These are phyloP conservation scores for Oreochromis aureus DNA, from an alignment of 2,113 vertebrate genomes.

Conservation along the genomic window DNA sequence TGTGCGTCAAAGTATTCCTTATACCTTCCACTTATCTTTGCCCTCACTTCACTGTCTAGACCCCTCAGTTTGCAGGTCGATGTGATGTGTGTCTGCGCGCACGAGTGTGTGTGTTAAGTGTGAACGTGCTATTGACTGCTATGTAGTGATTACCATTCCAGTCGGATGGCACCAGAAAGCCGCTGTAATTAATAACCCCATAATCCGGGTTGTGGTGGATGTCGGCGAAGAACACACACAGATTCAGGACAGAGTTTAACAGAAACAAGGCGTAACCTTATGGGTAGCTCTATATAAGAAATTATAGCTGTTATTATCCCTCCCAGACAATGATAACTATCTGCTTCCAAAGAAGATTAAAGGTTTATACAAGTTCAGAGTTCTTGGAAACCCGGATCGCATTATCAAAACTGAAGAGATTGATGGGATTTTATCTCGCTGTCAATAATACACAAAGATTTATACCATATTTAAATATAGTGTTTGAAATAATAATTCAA, in stretches of 20 bases:
- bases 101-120: slow-evolving; percentile 7
- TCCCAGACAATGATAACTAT: slow-evolving; percentile 74
- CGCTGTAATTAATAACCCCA: slow-evolving; percentile 79
- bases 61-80: slow-evolving; percentile 42
- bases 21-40: slow-evolving; percentile 27
- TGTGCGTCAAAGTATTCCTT: slow-evolving; percentile 17
- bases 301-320: slow-evolving; percentile 69
- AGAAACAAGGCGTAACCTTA: slow-evolving; percentile 61
- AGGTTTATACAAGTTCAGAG: slow-evolving; percentile 67
- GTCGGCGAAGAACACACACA: slow-evolving; percentile 54
- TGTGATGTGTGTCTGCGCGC: not conserved
- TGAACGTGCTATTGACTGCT: slow-evolving; percentile 66
- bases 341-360: slow-evolving; percentile 75
- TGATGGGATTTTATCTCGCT: slow-evolving; percentile 62
- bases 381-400: slow-evolving; percentile 66
- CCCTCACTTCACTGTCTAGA: slow-evolving; percentile 36
- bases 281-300: slow-evolving; percentile 50
- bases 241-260: slow-evolving; percentile 61
- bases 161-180: slow-evolving; percentile 73
- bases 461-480: slow-evolving; percentile 54
- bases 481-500: slow-evolving; percentile 69
- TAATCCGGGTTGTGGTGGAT: slow-evolving; percentile 69
- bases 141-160: slow-evolving; percentile 77
- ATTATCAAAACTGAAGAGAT: slow-evolving; percentile 60
- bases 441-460: slow-evolving; percentile 61